Percentiles rank a stretch among this genome's conserved stretches.
These are phyloP conservation scores for Panagrolaimus sp. DNA, from an alignment of 1,140 invertebrate species.

Conservation along the genomic window DNA sequence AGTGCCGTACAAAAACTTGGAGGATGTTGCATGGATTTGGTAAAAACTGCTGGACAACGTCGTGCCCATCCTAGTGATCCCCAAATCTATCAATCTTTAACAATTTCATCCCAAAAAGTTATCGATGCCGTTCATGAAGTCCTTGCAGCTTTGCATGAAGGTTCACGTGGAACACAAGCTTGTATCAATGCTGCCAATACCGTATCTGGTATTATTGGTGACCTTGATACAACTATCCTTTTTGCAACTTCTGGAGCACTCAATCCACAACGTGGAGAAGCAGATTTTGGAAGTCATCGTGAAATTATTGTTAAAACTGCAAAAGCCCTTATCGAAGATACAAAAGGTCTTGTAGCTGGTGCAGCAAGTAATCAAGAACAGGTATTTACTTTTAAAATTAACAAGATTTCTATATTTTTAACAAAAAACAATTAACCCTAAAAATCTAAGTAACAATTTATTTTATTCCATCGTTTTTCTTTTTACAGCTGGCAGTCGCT, in stretches of 20 bases:
- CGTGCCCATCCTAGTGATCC: constrained; percentile 70
- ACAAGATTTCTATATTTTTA: too few relatives aligned
- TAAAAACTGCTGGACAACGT: constrained; percentile 71
- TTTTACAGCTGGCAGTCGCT: constrained; percentile 73
- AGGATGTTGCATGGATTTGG: constrained; percentile 71
- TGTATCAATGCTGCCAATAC: constrained; percentile 97
- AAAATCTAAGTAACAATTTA: too few relatives aligned
- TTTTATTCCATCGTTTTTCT: too few relatives aligned
- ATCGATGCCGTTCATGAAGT: constrained; percentile 81
- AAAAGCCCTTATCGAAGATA: constrained; percentile 96
- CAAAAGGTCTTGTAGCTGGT: constrained; percentile 79
- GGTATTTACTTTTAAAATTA: too few relatives aligned
- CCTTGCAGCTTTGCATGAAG: constrained; percentile 78
- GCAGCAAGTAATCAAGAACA: constrained; percentile 50
- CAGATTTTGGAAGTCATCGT: constrained; percentile 26
- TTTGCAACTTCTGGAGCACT: constrained; percentile 96
- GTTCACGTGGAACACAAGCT: constrained; percentile 86
- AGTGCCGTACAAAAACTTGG: constrained; percentile 75
- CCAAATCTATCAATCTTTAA: constrained; percentile 73
- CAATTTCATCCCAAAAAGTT: constrained; percentile 73
- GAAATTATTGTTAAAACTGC: constrained; percentile 96
- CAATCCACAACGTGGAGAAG: constrained; percentile 81
- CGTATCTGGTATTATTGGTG: constrained; percentile 92
- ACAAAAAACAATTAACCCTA: too few relatives aligned
- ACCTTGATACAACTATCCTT: constrained; percentile 97